phyloP scores from a whole-genome alignment of 2,888 invertebrate species.

The Salpingus planirostris region DNA sequence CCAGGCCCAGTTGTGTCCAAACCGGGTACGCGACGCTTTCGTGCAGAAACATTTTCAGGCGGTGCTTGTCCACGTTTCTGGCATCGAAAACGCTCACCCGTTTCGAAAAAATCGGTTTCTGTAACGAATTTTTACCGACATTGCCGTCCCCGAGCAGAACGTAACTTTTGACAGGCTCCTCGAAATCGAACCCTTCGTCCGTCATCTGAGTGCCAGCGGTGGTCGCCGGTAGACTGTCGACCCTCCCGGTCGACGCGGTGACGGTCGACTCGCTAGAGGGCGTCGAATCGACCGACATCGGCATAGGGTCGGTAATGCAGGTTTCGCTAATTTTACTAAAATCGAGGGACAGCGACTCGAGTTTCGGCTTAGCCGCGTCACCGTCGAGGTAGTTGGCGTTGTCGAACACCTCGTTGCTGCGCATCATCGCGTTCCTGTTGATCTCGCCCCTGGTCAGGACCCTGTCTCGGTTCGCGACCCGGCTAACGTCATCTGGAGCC shows the following conservation, averaged over 20 bases:
- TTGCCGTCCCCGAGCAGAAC: background rate
- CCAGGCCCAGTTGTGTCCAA: slow-evolving; percentile 57
- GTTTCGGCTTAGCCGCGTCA: slow-evolving; percentile 19
- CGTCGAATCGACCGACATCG: slow-evolving; percentile 39
- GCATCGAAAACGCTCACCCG: slow-evolving; percentile 36
- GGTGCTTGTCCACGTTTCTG: slow-evolving; percentile 31
- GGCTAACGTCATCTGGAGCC: slow-evolving; percentile 9
- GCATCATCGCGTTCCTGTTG: slow-evolving; percentile 31
- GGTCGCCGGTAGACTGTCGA: slow-evolving; percentile 21
- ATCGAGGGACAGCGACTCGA: slow-evolving; percentile 20
- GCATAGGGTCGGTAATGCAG: slow-evolving; percentile 16
- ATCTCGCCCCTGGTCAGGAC: slow-evolving; percentile 19
- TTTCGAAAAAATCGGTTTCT: slow-evolving; percentile 34
- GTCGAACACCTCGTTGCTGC: slow-evolving; percentile 25
- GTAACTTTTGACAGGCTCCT: slow-evolving; percentile 1
- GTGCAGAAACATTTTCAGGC: slow-evolving; percentile 30
- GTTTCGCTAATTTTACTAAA: slow-evolving; percentile 17
- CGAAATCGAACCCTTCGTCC: slow-evolving; percentile 38
- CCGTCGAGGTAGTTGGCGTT: slow-evolving; percentile 28
- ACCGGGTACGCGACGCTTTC: slow-evolving; percentile 55
- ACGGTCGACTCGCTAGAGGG: slow-evolving; percentile 30
- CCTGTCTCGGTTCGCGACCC: slow-evolving; percentile 9
- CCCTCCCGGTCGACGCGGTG: slow-evolving; percentile 17
- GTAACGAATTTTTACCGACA: background rate
- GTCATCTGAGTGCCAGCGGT: slow-evolving; percentile 43